Evolutionary conservation across 2,797 vertebrate species (phyloP).

Genomic region (Pseudotriccus pelzelni): DNA sequence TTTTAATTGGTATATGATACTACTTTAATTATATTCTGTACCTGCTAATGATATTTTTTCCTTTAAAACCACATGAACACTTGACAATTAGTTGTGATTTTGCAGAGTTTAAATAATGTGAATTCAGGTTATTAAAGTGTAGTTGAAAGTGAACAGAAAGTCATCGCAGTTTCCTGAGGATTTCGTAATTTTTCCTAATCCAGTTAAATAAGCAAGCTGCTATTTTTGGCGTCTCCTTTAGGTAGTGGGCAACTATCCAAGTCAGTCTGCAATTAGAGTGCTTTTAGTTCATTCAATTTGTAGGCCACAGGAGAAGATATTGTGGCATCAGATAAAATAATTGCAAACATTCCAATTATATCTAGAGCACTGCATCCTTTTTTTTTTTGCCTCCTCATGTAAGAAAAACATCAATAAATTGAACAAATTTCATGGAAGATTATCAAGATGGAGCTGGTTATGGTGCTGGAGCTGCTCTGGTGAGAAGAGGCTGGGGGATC

Average conservation of each 20-base stretch:
- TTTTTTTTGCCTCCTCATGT: background rate
- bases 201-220: background rate
- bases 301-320: background rate
- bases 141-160: constrained; percentile 11
- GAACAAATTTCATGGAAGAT: background rate
- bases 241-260: constrained; percentile 1
- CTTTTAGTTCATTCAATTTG: constrained; percentile 23
- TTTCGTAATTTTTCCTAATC: background rate
- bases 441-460: background rate
- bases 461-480: background rate
- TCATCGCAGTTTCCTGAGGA: background rate
- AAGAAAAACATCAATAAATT: background rate
- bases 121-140: background rate
- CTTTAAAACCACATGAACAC: background rate
- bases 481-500: background rate
- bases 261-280: background rate
- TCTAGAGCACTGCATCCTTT: background rate
- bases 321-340: constrained; percentile 2
- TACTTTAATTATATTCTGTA: background rate
- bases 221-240: constrained; percentile 13
- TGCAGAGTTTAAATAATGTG: background rate
- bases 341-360: background rate
- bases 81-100: background rate
- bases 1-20: background rate
- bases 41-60: background rate